Evolutionary conservation across 1,140 invertebrate genomes (phyloP).

Genomic region (Scylla paramamosain): DNA sequence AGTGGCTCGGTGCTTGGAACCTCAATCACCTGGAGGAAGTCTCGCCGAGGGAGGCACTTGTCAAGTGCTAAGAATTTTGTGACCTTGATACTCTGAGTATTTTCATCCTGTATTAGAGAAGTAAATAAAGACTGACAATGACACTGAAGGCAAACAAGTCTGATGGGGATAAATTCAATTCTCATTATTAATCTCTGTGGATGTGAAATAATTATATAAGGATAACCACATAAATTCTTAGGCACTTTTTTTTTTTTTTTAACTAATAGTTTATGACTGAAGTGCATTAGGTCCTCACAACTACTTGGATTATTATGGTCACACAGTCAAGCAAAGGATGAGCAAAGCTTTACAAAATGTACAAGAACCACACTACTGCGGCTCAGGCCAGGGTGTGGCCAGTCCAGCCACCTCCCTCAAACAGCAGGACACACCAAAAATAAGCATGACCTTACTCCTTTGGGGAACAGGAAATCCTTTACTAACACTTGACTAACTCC

Average conservation of each 20-base stretch:
- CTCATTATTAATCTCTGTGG: slow-evolving; percentile 13
- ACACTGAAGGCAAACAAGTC: background rate
- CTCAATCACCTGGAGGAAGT: slow-evolving; percentile 80
- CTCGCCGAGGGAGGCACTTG: slow-evolving; percentile 90
- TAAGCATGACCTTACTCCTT: too few species aligned
- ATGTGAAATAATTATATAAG: slow-evolving; percentile 12
- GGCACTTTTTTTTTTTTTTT: background rate
- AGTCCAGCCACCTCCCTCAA: too few species aligned
- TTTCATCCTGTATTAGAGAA: slow-evolving; percentile 66
- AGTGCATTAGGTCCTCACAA: background rate
- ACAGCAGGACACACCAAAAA: too few species aligned
- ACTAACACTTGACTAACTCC: too few species aligned
- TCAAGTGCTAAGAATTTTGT: slow-evolving; percentile 98
- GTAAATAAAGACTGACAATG: slow-evolving; percentile 53
- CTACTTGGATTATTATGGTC: background rate
- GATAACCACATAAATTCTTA: background rate
- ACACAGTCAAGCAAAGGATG: background rate
- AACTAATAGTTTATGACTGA: background rate
- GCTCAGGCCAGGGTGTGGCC: too few species aligned
- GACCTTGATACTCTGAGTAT: slow-evolving; percentile 78
- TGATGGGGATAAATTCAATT: background rate
- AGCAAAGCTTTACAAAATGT: background rate
- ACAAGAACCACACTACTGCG: too few species aligned
- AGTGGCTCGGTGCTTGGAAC: slow-evolving; percentile 79
- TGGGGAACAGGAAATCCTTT: too few species aligned